phyloP scores from a whole-genome alignment of 2,797 vertebrate genomes.

The Streptopelia turtur region DNA sequence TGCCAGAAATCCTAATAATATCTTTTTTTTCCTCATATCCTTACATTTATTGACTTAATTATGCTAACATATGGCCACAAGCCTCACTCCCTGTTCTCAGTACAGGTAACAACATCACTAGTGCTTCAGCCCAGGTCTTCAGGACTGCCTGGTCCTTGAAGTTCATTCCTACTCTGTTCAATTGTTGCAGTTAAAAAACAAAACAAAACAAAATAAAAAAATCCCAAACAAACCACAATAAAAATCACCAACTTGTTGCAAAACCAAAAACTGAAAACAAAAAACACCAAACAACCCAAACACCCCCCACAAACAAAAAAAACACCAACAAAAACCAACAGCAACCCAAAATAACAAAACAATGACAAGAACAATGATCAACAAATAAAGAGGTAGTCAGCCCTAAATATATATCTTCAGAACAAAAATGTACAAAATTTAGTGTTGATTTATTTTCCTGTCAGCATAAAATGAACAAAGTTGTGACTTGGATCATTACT shows the following conservation, averaged over 20 bases:
- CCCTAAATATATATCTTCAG: background rate
- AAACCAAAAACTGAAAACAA: too few relatives aligned
- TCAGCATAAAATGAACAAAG: background rate
- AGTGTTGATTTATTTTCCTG: background rate
- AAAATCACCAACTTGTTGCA: too few relatives aligned
- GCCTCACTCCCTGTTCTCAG: background rate
- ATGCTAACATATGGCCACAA: background rate
- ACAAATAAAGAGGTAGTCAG: background rate
- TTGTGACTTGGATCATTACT: background rate
- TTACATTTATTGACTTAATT: background rate
- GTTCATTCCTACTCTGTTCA: background rate
- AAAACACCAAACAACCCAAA: background rate
- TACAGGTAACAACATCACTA: background rate
- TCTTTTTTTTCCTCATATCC: background rate
- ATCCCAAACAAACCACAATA: too few relatives aligned
- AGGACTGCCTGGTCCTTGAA: background rate
- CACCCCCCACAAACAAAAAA: too few relatives aligned
- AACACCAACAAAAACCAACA: too few relatives aligned
- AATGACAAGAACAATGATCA: background rate
- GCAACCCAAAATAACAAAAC: background rate
- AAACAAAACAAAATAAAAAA: too few relatives aligned
- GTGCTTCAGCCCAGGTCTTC: background rate
- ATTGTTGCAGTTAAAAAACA: background rate
- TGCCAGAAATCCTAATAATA: background rate
- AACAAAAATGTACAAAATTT: background rate